Evolutionary conservation across 2,888 invertebrate species (phyloP).

Genomic region (Nomada fabriciana): DNA sequence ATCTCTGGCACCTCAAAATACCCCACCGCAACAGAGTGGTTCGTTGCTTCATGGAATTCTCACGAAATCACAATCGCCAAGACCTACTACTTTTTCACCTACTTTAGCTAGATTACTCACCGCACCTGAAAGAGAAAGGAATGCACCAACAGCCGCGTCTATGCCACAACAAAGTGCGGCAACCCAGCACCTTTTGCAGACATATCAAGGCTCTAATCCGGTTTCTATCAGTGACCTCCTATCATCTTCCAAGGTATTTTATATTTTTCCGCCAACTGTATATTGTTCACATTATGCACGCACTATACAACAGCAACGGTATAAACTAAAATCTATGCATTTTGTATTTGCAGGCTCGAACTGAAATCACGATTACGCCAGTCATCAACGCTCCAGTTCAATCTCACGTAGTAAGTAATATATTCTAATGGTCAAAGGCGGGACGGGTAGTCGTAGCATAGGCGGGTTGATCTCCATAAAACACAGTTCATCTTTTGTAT

Average conservation of each 20-base stretch:
- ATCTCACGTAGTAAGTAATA: conserved; percentile 80
- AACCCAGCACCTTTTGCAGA: conserved; percentile 80
- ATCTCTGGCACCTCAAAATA: conserved; percentile 79
- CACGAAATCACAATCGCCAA: conserved; percentile 86
- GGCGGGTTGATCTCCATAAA: too few relatives aligned
- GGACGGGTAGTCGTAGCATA: too few relatives aligned
- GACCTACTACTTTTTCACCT: conserved; percentile 90
- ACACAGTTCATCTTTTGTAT: too few relatives aligned
- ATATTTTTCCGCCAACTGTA: conserved; percentile 6
- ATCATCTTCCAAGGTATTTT: conserved; percentile 85
- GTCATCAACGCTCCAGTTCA: conserved; percentile 83
- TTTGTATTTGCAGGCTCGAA: conserved; percentile 85
- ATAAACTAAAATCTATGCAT: not conserved
- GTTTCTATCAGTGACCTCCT: conserved; percentile 85
- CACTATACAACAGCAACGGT: not conserved
- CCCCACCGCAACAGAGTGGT: conserved; percentile 86
- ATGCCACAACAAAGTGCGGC: conserved; percentile 76
- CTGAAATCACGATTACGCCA: conserved; percentile 88
- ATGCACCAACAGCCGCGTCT: conserved; percentile 75
- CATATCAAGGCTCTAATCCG: conserved; percentile 81
- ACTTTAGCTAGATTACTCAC: conserved; percentile 92
- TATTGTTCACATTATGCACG: not conserved
- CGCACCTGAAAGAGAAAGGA: conserved; percentile 86
- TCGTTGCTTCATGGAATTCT: conserved; percentile 92
- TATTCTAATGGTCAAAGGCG: not conserved